A percentile compares a stretch with the other conserved stretches of the same genome.
These are phyloP conservation scores for Campoletis raptor DNA, from an alignment of 2,888 invertebrate species.

Conservation along the genomic window DNA sequence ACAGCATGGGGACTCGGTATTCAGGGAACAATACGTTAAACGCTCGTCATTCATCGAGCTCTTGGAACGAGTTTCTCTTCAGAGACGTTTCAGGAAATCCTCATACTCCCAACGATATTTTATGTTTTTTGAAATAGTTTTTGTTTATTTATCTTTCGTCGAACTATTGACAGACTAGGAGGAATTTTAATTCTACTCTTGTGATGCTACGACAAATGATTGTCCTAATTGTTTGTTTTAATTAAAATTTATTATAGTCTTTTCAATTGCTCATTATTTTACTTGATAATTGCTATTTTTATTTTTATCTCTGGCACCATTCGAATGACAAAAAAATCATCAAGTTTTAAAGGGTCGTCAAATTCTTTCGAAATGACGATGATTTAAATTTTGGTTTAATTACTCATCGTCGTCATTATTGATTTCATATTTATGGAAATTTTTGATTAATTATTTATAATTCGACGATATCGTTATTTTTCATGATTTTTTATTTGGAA, in stretches of 20 bases:
- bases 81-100: slow-evolving; percentile 50
- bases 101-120: slow-evolving; percentile 1
- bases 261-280: neutral
- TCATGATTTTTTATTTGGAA: slow-evolving; percentile 19
- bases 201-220: neutral
- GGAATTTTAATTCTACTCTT: neutral
- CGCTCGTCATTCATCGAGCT: slow-evolving; percentile 42
- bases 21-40: slow-evolving; percentile 33
- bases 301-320: neutral
- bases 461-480: neutral
- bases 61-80: slow-evolving; percentile 61
- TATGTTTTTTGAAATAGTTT: slow-evolving; percentile 9
- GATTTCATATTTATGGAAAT: neutral
- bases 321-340: neutral
- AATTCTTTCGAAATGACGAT: neutral
- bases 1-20: slow-evolving; percentile 12
- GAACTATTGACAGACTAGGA: neutral
- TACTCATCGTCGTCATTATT: neutral
- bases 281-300: neutral
- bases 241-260: neutral
- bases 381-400: neutral
- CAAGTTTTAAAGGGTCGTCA: neutral
- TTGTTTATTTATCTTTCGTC: neutral
- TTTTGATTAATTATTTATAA: neutral
- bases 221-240: neutral